Base-by-base conservation (phyloP, 2,797 vertebrate species). In the Phalanger gymnotis region DNA sequence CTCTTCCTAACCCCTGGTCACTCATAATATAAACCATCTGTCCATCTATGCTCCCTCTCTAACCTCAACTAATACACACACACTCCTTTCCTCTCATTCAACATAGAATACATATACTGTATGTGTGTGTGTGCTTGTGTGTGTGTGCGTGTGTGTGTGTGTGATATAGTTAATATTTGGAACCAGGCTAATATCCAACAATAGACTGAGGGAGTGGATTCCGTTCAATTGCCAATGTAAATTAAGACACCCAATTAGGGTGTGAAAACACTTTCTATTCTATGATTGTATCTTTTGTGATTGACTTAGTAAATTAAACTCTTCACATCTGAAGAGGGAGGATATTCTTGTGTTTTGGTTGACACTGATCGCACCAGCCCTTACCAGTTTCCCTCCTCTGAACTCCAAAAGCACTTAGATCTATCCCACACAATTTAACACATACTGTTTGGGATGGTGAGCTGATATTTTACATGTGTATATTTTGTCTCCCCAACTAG, bases 161-260 rank as follows among this genome's bases (percentile, higher is more conserved):
- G 92, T 96, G 40, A 47, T 81, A 81, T 1, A 53, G 54, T 58
- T 31, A 52, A 34, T 9, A n/a, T 12, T 47, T 66, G 47, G 0
- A 31, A 19, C 90, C 16, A 3, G 95, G 52, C 94, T 90, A 47
- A 73, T 34, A 53, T 31, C 22, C 1, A 6, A 54, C 93, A 11
- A n/a, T 57, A 27, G 3, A 81, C 73, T 81, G 54, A 90, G 94
- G 94, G 89, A 53, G 94, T 94, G 93, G 95, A 94, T 92, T 90
- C 91, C 58, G 19, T 81, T 93, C 87, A 61, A 92, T 57, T 73
- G 73, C 61, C 13, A 1, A 73, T 47, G 54, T 22, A 90, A 47
- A n/a, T 52, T 93, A 61, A 53, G 31, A 6, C 9, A 9, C 94
- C 95, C 96, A 94, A 56, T 61, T 81, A 87, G 94, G 95, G 93